Conservation (phyloP, 1,140 invertebrate genomes). For the Brachionus plicatilis region DNA sequence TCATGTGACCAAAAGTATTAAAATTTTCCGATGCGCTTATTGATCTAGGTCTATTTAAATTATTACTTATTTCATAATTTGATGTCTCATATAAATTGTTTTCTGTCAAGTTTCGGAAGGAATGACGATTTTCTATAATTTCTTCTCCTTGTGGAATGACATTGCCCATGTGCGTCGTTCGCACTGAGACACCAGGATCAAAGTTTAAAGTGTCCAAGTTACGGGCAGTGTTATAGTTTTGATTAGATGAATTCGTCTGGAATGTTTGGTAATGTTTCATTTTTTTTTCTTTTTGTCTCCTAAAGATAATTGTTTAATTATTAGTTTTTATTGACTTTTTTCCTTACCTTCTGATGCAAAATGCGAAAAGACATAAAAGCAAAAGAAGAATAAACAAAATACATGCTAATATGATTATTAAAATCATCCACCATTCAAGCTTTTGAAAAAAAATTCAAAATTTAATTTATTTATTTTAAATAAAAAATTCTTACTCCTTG, state of each 20-base stretch:
- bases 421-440: constrained; percentile 40
- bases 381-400: background rate
- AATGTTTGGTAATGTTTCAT: background rate
- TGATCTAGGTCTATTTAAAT: background rate
- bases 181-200: background rate
- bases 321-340: background rate
- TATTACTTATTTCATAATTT: background rate
- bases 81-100: constrained; percentile 1
- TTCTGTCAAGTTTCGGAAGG: background rate
- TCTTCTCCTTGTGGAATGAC: background rate
- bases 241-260: background rate
- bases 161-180: background rate
- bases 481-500: background rate
- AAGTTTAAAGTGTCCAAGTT: background rate
- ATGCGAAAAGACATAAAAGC: background rate
- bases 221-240: background rate
- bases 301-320: background rate
- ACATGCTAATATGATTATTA: constrained; percentile 12
- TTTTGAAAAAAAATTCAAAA: background rate
- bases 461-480: background rate
- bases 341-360: background rate
- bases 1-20: background rate
- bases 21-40: background rate
- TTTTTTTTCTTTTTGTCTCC: constrained; percentile 19
- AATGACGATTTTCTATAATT: background rate